Evolutionary conservation across 2,797 vertebrate genomes (phyloP).

Genomic region (Scolopax rusticola): DNA sequence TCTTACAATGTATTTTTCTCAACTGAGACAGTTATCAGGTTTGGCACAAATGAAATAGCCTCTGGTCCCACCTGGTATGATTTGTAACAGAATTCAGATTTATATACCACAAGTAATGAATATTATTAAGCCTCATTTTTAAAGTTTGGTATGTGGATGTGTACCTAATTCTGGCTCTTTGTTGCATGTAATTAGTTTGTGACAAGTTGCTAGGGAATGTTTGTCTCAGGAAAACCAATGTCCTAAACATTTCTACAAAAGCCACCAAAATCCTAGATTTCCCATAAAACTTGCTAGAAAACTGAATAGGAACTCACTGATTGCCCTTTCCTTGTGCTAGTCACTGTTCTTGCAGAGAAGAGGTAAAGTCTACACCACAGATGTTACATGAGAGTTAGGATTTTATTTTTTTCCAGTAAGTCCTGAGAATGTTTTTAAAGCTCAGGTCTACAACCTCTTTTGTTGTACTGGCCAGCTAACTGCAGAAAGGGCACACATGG

Average conservation of each 20-base stretch:
- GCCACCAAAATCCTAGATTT: background rate
- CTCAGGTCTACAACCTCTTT: background rate
- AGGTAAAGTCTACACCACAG: background rate
- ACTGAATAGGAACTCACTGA: background rate
- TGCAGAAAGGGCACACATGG: background rate
- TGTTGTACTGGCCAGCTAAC: background rate
- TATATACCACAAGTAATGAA: background rate
- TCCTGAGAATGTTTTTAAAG: background rate
- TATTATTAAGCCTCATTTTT: background rate
- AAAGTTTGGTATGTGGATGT: fast-evolving
- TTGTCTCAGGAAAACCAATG: background rate
- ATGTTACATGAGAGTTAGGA: background rate
- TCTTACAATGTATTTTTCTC: background rate
- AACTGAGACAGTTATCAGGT: background rate
- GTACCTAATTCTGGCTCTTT: background rate
- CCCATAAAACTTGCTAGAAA: background rate
- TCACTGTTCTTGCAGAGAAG: background rate
- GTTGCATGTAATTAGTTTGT: background rate
- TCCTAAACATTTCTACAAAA: background rate
- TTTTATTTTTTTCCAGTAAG: background rate
- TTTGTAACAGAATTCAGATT: background rate
- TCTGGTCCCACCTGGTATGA: background rate
- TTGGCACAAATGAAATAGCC: background rate
- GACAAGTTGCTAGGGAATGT: background rate
- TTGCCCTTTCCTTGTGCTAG: background rate